Conservation (phyloP, 2,113 vertebrate genomes). For the Nestor notabilis region DNA sequence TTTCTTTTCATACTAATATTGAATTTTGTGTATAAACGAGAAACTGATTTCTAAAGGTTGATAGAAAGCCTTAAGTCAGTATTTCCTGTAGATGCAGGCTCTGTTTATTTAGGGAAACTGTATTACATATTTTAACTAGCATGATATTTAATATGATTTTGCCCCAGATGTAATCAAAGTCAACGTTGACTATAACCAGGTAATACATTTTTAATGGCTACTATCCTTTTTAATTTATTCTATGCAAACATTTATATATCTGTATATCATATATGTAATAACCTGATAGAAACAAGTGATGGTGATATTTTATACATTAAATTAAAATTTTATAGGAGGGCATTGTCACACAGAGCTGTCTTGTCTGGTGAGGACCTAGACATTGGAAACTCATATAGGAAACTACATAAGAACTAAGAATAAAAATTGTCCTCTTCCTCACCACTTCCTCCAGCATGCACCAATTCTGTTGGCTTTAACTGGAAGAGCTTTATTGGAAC, state of each 20-base stretch:
- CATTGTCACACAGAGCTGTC: background rate
- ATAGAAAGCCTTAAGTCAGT: background rate
- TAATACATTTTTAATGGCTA: background rate
- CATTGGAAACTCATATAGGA: background rate
- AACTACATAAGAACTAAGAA: background rate
- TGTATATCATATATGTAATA: background rate
- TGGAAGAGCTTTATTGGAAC: background rate
- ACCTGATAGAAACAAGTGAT: background rate
- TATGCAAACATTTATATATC: background rate
- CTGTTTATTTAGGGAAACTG: background rate
- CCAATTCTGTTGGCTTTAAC: background rate
- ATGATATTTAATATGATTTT: background rate
- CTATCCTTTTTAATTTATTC: background rate
- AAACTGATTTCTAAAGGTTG: conserved; percentile 7
- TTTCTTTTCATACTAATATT: conserved; percentile 48
- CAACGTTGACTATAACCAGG: background rate
- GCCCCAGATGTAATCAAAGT: background rate
- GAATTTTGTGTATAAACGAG: conserved; percentile 12
- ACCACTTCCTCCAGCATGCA: background rate
- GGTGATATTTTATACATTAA: background rate
- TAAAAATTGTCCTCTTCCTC: background rate
- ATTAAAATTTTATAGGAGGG: background rate
- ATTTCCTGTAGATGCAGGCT: background rate
- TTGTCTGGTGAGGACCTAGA: background rate
- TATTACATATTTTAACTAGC: background rate